Evolutionary conservation across 2,113 vertebrate species (phyloP).

Genomic region (Synchiropus splendidus): DNA sequence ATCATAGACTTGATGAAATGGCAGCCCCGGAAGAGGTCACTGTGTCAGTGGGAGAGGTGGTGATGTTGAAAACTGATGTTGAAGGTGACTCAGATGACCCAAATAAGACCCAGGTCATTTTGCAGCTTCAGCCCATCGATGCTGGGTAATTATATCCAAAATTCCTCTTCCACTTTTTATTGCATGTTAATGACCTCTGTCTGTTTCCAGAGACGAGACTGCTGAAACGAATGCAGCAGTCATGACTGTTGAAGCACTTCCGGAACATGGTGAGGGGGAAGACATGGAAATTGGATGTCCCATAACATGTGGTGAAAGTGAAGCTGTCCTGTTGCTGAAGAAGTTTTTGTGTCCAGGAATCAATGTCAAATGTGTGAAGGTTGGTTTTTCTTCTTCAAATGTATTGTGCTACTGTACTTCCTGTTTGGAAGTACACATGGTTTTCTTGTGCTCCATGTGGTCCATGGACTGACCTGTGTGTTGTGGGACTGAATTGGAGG

Average conservation of each 20-base stretch:
- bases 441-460: too few relatives aligned
- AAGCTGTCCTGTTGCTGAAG: conserved; percentile 90
- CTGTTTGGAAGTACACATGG: too few relatives aligned
- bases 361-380: conserved; percentile 97
- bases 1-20: conserved; percentile 59
- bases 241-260: conserved; percentile 77
- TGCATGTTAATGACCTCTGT: not conserved
- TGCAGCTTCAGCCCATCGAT: conserved; percentile 86
- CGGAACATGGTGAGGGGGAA: conserved; percentile 74
- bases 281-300: conserved; percentile 88
- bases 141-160: conserved; percentile 66
- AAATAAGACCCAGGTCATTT: conserved; percentile 87
- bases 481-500: too few relatives aligned
- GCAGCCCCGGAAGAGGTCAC: conserved; percentile 79
- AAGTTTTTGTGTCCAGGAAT: conserved; percentile 98
- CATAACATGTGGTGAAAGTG: conserved; percentile 92
- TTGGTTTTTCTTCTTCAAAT: conserved; percentile 32
- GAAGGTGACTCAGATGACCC: conserved; percentile 77
- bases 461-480: too few relatives aligned
- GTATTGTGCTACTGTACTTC: too few relatives aligned
- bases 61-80: conserved; percentile 78
- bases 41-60: conserved; percentile 85
- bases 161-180: not conserved
- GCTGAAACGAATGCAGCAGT: conserved; percentile 76
- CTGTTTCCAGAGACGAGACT: conserved; percentile 73